Conservation (phyloP, 2,888 invertebrate genomes). For the Conops quadrifasciatus region DNA sequence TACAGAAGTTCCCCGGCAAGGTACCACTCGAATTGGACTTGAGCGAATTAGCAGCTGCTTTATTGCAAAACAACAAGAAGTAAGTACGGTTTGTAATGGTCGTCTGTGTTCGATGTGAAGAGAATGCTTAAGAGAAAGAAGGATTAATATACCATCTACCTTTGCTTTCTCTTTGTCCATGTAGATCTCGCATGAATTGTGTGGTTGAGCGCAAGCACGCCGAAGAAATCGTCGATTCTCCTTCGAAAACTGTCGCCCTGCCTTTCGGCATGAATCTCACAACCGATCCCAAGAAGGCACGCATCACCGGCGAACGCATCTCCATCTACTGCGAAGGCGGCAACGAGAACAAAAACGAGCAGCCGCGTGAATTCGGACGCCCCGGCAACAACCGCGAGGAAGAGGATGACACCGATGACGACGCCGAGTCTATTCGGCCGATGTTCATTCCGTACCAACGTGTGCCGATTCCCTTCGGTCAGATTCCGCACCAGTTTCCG, state of each 20-base stretch:
- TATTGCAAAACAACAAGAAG: conserved; percentile 76
- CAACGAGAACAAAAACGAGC: conserved; percentile 52
- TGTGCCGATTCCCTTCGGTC: conserved; percentile 66
- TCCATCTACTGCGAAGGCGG: conserved; percentile 89
- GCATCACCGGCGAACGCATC: conserved; percentile 84
- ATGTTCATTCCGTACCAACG: conserved; percentile 65
- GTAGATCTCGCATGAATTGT: conserved; percentile 86
- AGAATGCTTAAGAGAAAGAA: too few relatives aligned
- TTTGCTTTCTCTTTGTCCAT: conserved; percentile 13
- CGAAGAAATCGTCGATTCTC: conserved; percentile 83
- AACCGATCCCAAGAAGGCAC: conserved; percentile 77
- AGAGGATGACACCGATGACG: conserved; percentile 58
- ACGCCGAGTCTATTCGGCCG: conserved; percentile 62
- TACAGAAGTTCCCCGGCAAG: conserved; percentile 71
- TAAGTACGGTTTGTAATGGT: conserved; percentile 55
- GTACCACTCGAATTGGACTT: conserved; percentile 84
- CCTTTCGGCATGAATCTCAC: conserved; percentile 75
- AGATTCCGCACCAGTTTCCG: conserved; percentile 68
- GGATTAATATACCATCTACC: background rate
- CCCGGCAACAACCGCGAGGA: conserved; percentile 53
- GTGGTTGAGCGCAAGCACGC: conserved; percentile 85
- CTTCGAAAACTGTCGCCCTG: conserved; percentile 71
- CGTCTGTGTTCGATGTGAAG: too few relatives aligned
- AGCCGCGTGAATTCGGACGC: conserved; percentile 44
- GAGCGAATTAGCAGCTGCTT: conserved; percentile 81